Base-by-base conservation (phyloP, 1,140 invertebrate genomes). In the Zaprionus tsacasi region DNA sequence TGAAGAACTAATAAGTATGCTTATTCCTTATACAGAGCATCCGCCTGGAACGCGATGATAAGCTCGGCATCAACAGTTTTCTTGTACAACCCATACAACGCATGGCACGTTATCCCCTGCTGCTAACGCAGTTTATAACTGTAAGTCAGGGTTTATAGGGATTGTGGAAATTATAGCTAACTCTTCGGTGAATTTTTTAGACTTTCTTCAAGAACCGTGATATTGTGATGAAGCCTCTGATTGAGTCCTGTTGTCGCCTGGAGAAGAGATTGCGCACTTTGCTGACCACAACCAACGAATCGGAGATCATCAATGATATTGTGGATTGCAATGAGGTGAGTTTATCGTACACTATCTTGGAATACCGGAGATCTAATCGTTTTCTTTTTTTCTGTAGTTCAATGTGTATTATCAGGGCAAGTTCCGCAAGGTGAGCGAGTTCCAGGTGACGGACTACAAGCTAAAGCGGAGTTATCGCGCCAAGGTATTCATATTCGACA, bases 41-140 rank as follows among this genome's bases (percentile, higher is more conserved):
- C 59, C 91, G 92, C 56, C 71, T 80, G 55, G 85, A 92, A 69
- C 63, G 82, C 25, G 88, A 91, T 73, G 92, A 93, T 65, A 92
- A 92, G 69, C 58, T 93, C 74, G 92, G 92, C 52, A 92, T 93
- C n/a, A 92, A 92, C 60, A 93, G 92, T 45, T 92, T 92, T 52
- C 63, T 93, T 35, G 81, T 92, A 0, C 91, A 93, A 52, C 92
- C 92, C 0, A 93, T 93, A 3, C 92, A 93, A 48, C 79, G 92
- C 2, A 90, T 93, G 81, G 85, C 90, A 0, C 81, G 92, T 35
- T 93, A 92, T 82, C 91, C 90, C 0, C 66, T 93, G 56, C 70
- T 92, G 7, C 68, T 93, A 4, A 81, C 81, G 54, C 80, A 93
- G 76, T 91, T 93, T 43, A 92, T 92, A 15, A 83, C 72, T 71